Percentiles rank a stretch among this genome's conserved stretches.
Evolutionary conservation across 2,888 invertebrate genomes (phyloP).

Genomic region (Ormyrus thymus): DNA sequence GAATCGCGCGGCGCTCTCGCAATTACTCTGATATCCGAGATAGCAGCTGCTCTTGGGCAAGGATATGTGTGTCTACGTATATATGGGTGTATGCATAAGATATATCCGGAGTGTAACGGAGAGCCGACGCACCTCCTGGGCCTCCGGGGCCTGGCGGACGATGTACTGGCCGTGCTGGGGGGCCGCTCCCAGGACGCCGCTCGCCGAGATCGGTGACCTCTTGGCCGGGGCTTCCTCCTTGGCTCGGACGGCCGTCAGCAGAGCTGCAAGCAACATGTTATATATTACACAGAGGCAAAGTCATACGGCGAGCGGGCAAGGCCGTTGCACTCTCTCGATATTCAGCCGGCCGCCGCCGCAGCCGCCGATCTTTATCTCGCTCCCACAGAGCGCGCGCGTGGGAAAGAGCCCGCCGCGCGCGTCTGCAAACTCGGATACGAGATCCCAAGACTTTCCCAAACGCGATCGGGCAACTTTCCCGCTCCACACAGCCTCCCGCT

Average conservation of each 20-base stretch:
- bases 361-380: slow-evolving; percentile 17
- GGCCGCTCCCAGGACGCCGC: slow-evolving; percentile 32
- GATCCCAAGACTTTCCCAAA: slow-evolving; percentile 46
- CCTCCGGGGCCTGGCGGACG: slow-evolving; percentile 39
- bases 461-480: slow-evolving; percentile 31
- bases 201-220: slow-evolving; percentile 47
- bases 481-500: slow-evolving; percentile 12
- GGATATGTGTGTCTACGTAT: no score
- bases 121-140: slow-evolving; percentile 42
- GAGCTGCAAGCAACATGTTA: slow-evolving; percentile 22
- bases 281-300: no score
- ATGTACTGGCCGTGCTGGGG: slow-evolving; percentile 43
- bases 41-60: neutral
- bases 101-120: no score
- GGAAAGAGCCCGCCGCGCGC: slow-evolving; percentile 37
- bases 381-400: slow-evolving; percentile 37
- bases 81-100: no score
- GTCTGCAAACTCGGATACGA: slow-evolving; percentile 42
- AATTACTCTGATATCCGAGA: slow-evolving; percentile 33
- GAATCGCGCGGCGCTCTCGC: neutral
- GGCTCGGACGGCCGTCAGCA: slow-evolving; percentile 22
- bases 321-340: slow-evolving; percentile 36
- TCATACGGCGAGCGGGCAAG: slow-evolving; percentile 11
- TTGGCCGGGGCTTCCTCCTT: slow-evolving; percentile 26
- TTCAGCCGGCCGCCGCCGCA: neutral